A percentile compares a stretch with the other conserved stretches of the same genome.
Evolutionary conservation across 2,113 vertebrate genomes (phyloP).

Genomic region (Laticauda laticaudata): DNA sequence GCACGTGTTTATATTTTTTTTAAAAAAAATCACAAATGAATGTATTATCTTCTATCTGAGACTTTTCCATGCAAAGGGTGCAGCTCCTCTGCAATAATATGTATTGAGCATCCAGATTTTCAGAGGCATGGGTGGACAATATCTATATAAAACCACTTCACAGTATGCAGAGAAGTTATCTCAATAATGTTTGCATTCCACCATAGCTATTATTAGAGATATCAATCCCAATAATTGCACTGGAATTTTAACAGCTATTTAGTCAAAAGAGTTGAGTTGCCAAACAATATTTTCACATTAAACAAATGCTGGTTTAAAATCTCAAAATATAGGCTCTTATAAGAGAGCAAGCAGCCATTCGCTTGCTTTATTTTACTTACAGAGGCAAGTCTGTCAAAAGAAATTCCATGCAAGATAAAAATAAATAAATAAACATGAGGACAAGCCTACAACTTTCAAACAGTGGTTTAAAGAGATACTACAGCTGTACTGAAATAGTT

Average conservation of each 20-base stretch:
- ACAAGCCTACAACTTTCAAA: not conserved
- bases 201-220: not conserved
- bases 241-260: not conserved
- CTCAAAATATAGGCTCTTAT: not conserved
- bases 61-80: not conserved
- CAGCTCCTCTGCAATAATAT: not conserved
- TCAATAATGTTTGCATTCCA: not conserved
- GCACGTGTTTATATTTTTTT: not conserved
- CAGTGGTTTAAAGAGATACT: not conserved
- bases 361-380: not conserved
- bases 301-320: not conserved
- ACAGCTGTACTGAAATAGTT: constrained; percentile 14
- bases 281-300: not conserved
- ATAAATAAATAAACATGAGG: not conserved
- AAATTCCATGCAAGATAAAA: not conserved
- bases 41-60: not conserved
- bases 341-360: not conserved
- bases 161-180: not conserved
- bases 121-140: not conserved
- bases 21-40: not conserved
- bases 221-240: not conserved
- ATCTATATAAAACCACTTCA: not conserved
- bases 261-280: not conserved
- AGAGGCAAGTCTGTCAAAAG: constrained; percentile 9
- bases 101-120: not conserved